Conservation (phyloP, 2,113 vertebrate genomes). For the Azemiops feae region DNA sequence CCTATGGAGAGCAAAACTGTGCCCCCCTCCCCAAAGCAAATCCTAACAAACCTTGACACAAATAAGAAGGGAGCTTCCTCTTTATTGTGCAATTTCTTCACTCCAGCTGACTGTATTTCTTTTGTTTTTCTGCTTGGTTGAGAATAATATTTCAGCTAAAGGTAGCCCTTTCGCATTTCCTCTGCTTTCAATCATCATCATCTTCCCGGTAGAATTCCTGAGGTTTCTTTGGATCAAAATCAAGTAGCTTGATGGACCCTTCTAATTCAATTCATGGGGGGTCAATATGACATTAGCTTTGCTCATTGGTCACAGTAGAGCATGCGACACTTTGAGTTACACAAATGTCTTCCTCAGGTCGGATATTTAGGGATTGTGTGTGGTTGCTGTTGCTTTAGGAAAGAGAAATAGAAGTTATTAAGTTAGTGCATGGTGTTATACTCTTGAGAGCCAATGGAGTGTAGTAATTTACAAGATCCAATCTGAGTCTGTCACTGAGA, state of each 20-base stretch:
- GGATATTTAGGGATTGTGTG: background rate
- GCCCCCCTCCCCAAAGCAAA: slow-evolving; percentile 24
- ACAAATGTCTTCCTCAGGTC: background rate
- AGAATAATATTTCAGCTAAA: background rate
- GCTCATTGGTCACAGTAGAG: background rate
- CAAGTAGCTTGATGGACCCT: background rate
- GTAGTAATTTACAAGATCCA: background rate
- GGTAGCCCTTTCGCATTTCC: background rate
- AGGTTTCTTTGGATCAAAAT: background rate
- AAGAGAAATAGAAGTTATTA: background rate
- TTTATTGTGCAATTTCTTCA: background rate
- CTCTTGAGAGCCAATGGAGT: background rate
- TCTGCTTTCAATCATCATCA: background rate
- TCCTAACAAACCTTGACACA: slow-evolving; percentile 3
- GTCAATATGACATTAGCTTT: background rate
- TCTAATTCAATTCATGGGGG: background rate
- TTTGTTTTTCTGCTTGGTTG: background rate
- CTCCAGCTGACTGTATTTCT: background rate
- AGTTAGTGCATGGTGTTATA: background rate
- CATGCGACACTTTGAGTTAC: background rate
- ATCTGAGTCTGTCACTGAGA: background rate
- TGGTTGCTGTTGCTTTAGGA: background rate
- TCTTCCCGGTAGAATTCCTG: background rate
- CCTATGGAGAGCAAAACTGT: slow-evolving; percentile 31
- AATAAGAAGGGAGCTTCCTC: slow-evolving; percentile 23